phyloP scores from a whole-genome alignment of 2,113 vertebrate species.

The Rhinoderma darwinii region DNA sequence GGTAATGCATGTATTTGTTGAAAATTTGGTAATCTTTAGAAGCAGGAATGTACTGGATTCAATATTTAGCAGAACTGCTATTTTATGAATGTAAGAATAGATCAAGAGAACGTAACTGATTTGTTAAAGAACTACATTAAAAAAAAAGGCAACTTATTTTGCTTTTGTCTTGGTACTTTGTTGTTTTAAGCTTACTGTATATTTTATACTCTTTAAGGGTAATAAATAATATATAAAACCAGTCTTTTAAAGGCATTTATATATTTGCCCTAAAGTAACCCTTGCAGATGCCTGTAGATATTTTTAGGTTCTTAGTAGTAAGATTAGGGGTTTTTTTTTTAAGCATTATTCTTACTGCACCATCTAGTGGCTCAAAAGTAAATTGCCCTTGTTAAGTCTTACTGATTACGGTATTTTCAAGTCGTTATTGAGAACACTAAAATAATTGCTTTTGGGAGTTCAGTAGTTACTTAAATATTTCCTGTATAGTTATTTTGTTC shows the following conservation, averaged over 20 bases:
- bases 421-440: not conserved
- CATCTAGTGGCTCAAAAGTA: slow-evolving; percentile 66
- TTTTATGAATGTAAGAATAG: not conserved
- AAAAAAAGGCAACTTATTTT: not conserved
- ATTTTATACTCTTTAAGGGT: not conserved
- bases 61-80: not conserved
- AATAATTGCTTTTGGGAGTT: not conserved
- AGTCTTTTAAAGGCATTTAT: not conserved
- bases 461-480: not conserved
- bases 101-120: too few relatives aligned
- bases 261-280: not conserved
- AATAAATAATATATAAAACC: not conserved
- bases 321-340: not conserved
- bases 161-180: not conserved
- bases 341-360: slow-evolving; percentile 71
- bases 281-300: slow-evolving; percentile 63
- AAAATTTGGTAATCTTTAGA: not conserved
- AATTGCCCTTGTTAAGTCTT: not conserved
- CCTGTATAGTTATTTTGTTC: not conserved
- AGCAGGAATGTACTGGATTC: not conserved
- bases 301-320: slow-evolving; percentile 3
- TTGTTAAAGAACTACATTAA: too few relatives aligned
- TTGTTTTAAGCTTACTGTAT: not conserved
- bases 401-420: not conserved
- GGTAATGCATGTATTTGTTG: not conserved